Percentiles rank a stretch among this genome's conserved stretches.
Evolutionary conservation across 35 echinoderm and acorn worm genomes (phyloP).

Genomic region (Ophiothrix spiculata): DNA sequence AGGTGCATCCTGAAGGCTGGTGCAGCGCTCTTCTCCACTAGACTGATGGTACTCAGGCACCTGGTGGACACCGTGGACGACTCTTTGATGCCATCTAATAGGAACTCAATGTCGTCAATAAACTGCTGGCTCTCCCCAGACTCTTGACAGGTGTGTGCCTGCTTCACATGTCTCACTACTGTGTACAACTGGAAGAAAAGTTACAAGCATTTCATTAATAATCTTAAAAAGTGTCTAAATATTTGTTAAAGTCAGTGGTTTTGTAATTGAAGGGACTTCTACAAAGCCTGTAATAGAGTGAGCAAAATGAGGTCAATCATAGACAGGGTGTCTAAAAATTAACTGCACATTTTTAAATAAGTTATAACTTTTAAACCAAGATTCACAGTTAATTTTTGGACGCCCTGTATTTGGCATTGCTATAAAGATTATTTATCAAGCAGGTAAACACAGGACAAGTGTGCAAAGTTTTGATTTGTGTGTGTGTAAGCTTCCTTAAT

Average conservation of each 20-base stretch:
- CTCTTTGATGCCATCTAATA: constrained; percentile 69
- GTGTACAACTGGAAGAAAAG: constrained; percentile 68
- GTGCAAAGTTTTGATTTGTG: no score
- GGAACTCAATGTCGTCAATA: constrained; percentile 90
- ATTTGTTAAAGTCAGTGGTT: background rate
- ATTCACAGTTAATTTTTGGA: no score
- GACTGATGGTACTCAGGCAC: constrained; percentile 90
- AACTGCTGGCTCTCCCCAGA: constrained; percentile 94
- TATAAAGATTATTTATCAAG: no score
- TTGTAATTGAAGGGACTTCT: background rate
- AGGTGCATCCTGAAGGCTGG: constrained; percentile 94
- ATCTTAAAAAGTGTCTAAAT: background rate
- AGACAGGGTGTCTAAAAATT: background rate
- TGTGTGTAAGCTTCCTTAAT: no score
- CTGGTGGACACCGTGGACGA: constrained; percentile 38
- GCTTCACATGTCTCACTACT: constrained; percentile 91
- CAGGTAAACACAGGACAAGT: no score
- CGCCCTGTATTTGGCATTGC: no score
- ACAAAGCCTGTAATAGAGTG: background rate
- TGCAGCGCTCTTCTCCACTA: constrained; percentile 78
- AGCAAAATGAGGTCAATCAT: background rate
- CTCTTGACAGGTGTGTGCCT: constrained; percentile 83
- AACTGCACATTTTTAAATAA: no score
- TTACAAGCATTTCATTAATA: background rate
- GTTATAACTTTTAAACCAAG: background rate